Evolutionary conservation across 2,113 vertebrate genomes (phyloP), one percentile per base, ranked within the genome.

Genomic region (Corydoras maculifer): DNA sequence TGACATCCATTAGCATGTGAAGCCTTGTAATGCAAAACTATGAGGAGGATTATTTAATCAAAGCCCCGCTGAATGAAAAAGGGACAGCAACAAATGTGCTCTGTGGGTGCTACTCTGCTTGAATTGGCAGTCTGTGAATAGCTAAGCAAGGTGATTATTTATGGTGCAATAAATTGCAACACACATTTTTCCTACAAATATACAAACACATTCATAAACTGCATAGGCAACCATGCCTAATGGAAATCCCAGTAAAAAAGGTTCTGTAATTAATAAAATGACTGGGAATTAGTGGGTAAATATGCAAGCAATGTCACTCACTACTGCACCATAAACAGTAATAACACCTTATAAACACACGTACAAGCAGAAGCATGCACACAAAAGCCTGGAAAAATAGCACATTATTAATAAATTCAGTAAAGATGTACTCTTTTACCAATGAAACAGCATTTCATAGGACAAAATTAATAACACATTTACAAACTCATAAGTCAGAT

Each of bases 11-110:
- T 68, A 62, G 51, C 74, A 68, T 70, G 29, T 32, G 48, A 73
- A 69, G 62, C 60, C 60, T 62, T 75, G 68, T 72, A 72, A 75
- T 72, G 57, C 70, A 75, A 78, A 74, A 82, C 75, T 63, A 71
- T 81, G 74, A 68, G 29, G 58, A 63, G 77, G 76, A 83, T 86
- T 80, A 86, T 77, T 73, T 78, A 80, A 69, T 81, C 83, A 82
- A 74, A 85, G 65, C 60, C 35, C 51, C 62, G 76, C 30, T 78
- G 65, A 65, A 32, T 82, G 79, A 69, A 75, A 53, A 63, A 70
- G 69, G 72, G 50, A 54, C 68, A 18, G 64, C 50, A 75, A 72
- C 75, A 75, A 65, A 78, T 80, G 82, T 79, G 82, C 70, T 77
- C 14, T 8, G 8, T 63, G 71, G 70, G 77, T 68, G 69, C 73